Conservation (phyloP, 2,888 invertebrate genomes). For the Fragum sueziense region DNA sequence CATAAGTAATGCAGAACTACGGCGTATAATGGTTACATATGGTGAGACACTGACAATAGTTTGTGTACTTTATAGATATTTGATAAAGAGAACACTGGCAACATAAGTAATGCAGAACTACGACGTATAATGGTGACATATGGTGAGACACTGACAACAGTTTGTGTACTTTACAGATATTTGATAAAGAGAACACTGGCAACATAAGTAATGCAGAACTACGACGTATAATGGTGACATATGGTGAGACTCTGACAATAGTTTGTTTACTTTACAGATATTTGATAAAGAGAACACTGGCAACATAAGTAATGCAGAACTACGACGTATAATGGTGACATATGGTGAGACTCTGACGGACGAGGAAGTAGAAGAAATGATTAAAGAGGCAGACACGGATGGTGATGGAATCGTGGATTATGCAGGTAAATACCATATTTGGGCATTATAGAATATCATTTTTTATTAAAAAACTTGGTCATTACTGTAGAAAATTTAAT, state of each 20-base stretch:
- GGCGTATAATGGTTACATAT: slow-evolving; percentile 54
- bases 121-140: slow-evolving; percentile 55
- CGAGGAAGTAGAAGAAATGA: slow-evolving; percentile 62
- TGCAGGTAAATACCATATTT: slow-evolving; percentile 48
- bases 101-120: slow-evolving; percentile 47
- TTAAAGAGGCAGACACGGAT: slow-evolving; percentile 57
- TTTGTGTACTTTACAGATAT: slow-evolving; percentile 45
- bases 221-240: slow-evolving; percentile 53
- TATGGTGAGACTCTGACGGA: slow-evolving; percentile 56
- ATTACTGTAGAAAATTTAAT: too few species aligned
- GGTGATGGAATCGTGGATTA: slow-evolving; percentile 58
- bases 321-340: slow-evolving; percentile 53
- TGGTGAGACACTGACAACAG: slow-evolving; percentile 54
- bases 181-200: slow-evolving; percentile 55
- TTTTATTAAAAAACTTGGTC: too few species aligned
- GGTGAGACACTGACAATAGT: slow-evolving; percentile 56
- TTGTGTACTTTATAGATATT: slow-evolving; percentile 48
- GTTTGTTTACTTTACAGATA: slow-evolving; percentile 30
- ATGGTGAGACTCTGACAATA: slow-evolving; percentile 53
- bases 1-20: slow-evolving; percentile 48
- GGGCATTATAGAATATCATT: too few species aligned
- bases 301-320: slow-evolving; percentile 46
- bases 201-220: slow-evolving; percentile 50
- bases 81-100: slow-evolving; percentile 55
- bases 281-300: slow-evolving; percentile 58